Percentiles rank a stretch among this genome's conserved stretches.
Evolutionary conservation across 2,888 invertebrate genomes (phyloP).

Genomic region (Sphaerophoria rueppellii): DNA sequence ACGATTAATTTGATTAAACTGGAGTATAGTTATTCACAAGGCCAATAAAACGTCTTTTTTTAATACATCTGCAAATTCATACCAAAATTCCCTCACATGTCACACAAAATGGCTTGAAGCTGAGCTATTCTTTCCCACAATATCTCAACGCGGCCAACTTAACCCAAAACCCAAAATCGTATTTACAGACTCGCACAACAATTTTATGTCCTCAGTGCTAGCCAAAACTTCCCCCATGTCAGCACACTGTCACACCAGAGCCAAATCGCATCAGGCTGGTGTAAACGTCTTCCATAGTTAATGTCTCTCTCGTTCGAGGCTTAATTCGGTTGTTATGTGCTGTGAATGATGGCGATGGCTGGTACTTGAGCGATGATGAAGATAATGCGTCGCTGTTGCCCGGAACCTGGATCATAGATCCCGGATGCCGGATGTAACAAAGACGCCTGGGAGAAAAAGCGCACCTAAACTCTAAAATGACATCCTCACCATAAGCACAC

Average conservation of each 20-base stretch:
- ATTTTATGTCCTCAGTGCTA: neutral
- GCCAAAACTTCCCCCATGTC: constrained; percentile 28
- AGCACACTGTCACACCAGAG: constrained; percentile 56
- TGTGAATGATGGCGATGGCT: constrained; percentile 26
- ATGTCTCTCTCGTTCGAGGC: constrained; percentile 67
- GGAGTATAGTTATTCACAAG: too few relatives aligned
- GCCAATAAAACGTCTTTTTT: too few relatives aligned
- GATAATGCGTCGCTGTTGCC: constrained; percentile 10
- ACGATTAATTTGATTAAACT: too few relatives aligned
- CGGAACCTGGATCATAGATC: too few relatives aligned
- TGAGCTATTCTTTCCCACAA: neutral
- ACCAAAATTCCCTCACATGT: too few relatives aligned
- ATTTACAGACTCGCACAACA: neutral
- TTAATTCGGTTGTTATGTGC: constrained; percentile 70
- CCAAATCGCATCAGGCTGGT: constrained; percentile 47
- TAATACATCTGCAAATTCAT: too few relatives aligned
- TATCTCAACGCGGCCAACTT: constrained; percentile 15
- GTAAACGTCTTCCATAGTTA: constrained; percentile 70
- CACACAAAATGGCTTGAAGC: neutral
- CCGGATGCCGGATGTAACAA: constrained; percentile 19
- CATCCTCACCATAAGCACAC: constrained; percentile 27
- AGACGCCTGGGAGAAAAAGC: constrained; percentile 62
- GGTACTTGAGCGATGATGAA: constrained; percentile 53
- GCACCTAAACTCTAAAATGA: constrained; percentile 47
- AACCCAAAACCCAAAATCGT: constrained; percentile 12